Evolutionary conservation across 1,140 invertebrate genomes (phyloP).

Genomic region (Drosophila oshimai): DNA sequence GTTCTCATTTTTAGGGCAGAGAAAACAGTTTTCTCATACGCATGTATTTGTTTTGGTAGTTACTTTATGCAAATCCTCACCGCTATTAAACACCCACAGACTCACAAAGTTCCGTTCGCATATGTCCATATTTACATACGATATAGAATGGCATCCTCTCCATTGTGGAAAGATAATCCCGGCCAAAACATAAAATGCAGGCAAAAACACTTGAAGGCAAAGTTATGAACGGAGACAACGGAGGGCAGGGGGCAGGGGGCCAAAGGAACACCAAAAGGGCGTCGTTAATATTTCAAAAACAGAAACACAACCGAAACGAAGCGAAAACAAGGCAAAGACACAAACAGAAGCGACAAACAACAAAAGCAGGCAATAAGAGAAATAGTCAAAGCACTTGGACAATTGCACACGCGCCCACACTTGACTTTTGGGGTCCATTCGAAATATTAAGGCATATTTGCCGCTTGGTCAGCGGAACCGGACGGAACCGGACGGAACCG

Average conservation of each 20-base stretch:
- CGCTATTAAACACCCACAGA: too few species aligned
- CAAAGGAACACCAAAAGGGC: constrained; percentile 72
- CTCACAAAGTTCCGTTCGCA: too few species aligned
- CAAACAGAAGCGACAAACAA: constrained; percentile 18
- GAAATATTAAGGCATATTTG: constrained; percentile 73
- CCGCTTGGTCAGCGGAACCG: constrained; percentile 60
- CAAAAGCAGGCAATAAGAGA: constrained; percentile 22
- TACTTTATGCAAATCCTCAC: too few species aligned
- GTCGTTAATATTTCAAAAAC: constrained; percentile 80
- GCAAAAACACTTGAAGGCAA: constrained; percentile 63
- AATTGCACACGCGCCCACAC: constrained; percentile 55
- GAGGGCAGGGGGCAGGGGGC: neutral
- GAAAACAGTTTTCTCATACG: too few species aligned
- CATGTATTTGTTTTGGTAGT: too few species aligned
- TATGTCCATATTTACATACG: constrained; percentile 12
- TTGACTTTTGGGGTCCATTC: constrained; percentile 44
- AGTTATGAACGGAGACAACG: constrained; percentile 58
- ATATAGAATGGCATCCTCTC: neutral
- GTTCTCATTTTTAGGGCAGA: too few species aligned
- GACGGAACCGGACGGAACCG: constrained; percentile 1
- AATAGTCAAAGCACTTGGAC: constrained; percentile 39
- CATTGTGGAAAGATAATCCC: constrained; percentile 27
- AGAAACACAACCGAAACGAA: constrained; percentile 54
- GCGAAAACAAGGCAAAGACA: constrained; percentile 21
- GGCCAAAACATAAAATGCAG: constrained; percentile 68